Percentiles rank a stretch among this genome's conserved stretches.
Evolutionary conservation across 2,888 invertebrate genomes (phyloP).

Genomic region (Pyrocoelia pectoralis): DNA sequence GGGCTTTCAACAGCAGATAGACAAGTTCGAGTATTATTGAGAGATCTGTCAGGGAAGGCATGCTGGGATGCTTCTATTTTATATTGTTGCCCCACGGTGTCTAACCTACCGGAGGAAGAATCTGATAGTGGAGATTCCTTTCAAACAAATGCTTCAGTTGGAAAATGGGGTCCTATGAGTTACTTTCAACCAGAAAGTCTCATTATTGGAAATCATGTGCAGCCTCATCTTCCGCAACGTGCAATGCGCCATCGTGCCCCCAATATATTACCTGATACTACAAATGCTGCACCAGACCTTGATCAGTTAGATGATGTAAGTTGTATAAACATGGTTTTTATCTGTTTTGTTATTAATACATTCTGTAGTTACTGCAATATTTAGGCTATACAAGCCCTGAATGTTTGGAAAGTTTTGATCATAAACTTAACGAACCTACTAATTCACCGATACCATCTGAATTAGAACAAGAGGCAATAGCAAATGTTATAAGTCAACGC

Average conservation of each 20-base stretch:
- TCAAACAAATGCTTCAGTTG: conserved; percentile 20
- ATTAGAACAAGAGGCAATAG: conserved; percentile 86
- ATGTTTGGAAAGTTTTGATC: conserved; percentile 72
- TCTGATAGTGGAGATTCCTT: conserved; percentile 10
- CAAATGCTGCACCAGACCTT: conserved; percentile 84
- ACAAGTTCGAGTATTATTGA: conserved; percentile 80
- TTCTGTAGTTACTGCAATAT: conserved; percentile 80
- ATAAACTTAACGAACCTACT: conserved; percentile 81
- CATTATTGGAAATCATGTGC: conserved; percentile 44
- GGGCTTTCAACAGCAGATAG: conserved; percentile 82
- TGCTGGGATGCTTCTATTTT: conserved; percentile 96
- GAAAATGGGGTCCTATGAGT: conserved; percentile 46
- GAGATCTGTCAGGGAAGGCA: conserved; percentile 93
- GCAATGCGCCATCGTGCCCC: conserved; percentile 77
- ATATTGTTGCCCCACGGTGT: conserved; percentile 74
- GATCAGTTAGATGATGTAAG: conserved; percentile 93
- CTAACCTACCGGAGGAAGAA: background rate
- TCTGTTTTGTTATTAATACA: conserved; percentile 4
- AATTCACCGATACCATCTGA: conserved; percentile 77
- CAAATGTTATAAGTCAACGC: conserved; percentile 83
- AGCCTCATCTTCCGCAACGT: conserved; percentile 65
- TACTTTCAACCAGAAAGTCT: conserved; percentile 55
- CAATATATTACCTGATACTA: conserved; percentile 79
- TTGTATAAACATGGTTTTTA: conserved; percentile 32
- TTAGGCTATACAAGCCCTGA: conserved; percentile 93